Evolutionary conservation across 2,888 invertebrate species (phyloP).

Genomic region (Busseola fusca): DNA sequence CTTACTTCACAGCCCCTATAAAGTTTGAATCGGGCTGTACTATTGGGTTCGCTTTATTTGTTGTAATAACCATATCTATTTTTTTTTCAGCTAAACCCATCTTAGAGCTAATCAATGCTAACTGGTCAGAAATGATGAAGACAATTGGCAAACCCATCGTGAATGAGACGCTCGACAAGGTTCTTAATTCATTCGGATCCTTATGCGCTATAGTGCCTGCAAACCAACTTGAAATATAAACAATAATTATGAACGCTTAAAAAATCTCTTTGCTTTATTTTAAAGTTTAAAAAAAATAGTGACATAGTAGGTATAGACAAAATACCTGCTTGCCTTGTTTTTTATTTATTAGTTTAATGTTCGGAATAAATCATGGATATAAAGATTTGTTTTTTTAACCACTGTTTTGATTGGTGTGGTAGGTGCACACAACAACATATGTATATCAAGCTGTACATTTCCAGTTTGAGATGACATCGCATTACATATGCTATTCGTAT

Average conservation of each 20-base stretch:
- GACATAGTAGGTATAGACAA: not conserved
- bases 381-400: not conserved
- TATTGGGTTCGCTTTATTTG: not conserved
- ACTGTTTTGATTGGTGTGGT: not conserved
- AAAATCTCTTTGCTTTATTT: not conserved
- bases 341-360: not conserved
- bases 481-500: too few species aligned
- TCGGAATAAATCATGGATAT: slow-evolving; percentile 22
- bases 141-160: slow-evolving; percentile 67
- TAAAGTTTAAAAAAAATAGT: not conserved
- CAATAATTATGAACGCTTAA: not conserved
- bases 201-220: slow-evolving; percentile 48
- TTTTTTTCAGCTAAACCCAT: slow-evolving; percentile 68
- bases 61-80: not conserved
- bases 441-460: too few species aligned
- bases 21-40: too few species aligned
- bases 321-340: not conserved
- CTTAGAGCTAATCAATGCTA: slow-evolving; percentile 57
- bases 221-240: slow-evolving; percentile 62
- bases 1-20: too few species aligned
- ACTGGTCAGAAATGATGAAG: slow-evolving; percentile 64
- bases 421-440: too few species aligned
- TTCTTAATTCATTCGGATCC: slow-evolving; percentile 27
- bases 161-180: slow-evolving; percentile 42
- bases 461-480: too few species aligned